Evolutionary conservation across 2,797 vertebrate species (phyloP).

Genomic region (Distichodus sexfasciatus): DNA sequence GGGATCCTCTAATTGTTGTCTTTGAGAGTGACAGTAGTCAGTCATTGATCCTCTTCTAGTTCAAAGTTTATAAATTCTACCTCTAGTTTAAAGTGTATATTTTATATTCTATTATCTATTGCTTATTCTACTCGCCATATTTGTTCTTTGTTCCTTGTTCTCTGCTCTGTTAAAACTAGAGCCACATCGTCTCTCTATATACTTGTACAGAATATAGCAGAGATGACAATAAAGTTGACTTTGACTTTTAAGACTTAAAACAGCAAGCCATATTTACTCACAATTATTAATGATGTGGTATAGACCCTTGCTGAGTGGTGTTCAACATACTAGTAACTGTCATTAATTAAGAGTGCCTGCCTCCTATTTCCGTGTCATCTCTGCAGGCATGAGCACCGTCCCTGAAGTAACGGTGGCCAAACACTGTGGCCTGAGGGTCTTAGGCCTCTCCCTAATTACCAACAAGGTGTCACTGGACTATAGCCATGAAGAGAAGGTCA

Average conservation of each 20-base stretch:
- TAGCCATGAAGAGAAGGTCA: slow-evolving; percentile 69
- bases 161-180: too few relatives aligned
- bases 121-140: too few relatives aligned
- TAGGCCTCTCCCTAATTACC: slow-evolving; percentile 73
- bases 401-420: slow-evolving; percentile 73
- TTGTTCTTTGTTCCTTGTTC: too few relatives aligned
- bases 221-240: too few relatives aligned
- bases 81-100: too few relatives aligned
- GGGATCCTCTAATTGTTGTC: background rate
- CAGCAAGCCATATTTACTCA: slow-evolving; percentile 1
- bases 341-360: background rate
- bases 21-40: too few relatives aligned
- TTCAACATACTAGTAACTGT: slow-evolving; percentile 28
- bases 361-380: background rate
- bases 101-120: too few relatives aligned
- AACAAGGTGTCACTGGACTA: slow-evolving; percentile 74
- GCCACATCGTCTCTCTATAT: too few relatives aligned
- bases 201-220: too few relatives aligned
- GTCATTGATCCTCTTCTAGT: too few relatives aligned
- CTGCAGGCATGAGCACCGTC: slow-evolving; percentile 70
- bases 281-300: slow-evolving; percentile 37
- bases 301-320: slow-evolving; percentile 19
- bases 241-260: slow-evolving; percentile 38
- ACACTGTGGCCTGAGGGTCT: slow-evolving; percentile 67
- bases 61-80: too few relatives aligned